Base-by-base conservation (phyloP, 2,113 vertebrate genomes). In the Oreotrochilus melanogaster region DNA sequence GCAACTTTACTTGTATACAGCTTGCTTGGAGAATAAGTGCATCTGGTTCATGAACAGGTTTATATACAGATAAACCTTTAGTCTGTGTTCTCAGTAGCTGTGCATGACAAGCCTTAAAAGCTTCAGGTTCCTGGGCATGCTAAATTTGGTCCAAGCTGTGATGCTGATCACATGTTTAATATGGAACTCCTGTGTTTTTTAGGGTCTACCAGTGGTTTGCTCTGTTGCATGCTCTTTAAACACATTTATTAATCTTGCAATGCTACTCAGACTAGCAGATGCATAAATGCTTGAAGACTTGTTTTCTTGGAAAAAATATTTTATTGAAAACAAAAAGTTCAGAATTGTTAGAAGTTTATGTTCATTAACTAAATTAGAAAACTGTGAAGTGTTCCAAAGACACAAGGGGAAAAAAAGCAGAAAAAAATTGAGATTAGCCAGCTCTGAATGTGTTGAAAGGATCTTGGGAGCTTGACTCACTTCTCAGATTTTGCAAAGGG, bases 291-390 rank as follows among this genome's bases (percentile, higher is more conserved):
- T 86, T 79, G n/a, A 89, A 57, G 18, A 23, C 43, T 79, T 79
- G 6, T 25, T 60, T 79, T 86, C 23, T 28, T 54, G 33, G 45
- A 64, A 86, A 69, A 57, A 18, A 45, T 6, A 27, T 3, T 35
- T 62, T 65, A 39, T 72, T 85, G 48, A 24, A 82, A 67, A 60
- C 2, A 66, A 45, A 53, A 39, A 69, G 23, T 14, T 58, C 21
- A 50, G 51, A 85, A 62, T 31, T 62, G 3, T 70, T 65, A 73
- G 85, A 61, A 33, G 10, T 6, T 82, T 84, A 11, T 56, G 28
- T 92, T 73, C 54, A 47, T 57, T 87, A 81, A 21, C 30, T 88
- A 58, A 66, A 74, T 58, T 27, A 67, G 28, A 71, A 92, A 62
- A 78, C 3, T 42, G 9, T 53, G 31, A 45, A 71, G 4, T 57